These are phyloP conservation scores for Barbus barbus DNA, from an alignment of 2,113 vertebrate genomes.

Conservation along the genomic window DNA sequence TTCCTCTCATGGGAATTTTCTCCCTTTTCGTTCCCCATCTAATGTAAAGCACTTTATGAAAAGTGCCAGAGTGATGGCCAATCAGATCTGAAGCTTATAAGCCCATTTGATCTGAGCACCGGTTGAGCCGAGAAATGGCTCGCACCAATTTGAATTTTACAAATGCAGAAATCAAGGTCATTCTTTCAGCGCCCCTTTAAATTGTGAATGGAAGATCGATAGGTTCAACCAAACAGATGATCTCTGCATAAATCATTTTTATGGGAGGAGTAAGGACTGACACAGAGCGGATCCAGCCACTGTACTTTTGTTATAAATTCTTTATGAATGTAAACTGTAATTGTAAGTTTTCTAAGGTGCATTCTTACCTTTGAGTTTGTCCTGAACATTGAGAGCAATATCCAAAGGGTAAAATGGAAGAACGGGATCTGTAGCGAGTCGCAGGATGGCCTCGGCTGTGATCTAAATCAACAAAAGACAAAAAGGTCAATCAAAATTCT, in stretches of 20 bases:
- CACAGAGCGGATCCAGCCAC: conserved; percentile 46
- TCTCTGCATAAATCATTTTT: conserved; percentile 64
- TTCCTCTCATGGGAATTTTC: conserved; percentile 4
- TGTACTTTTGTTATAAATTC: neutral
- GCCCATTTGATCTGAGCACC: conserved; percentile 31
- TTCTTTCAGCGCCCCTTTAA: conserved; percentile 59
- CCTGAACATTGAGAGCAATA: conserved; percentile 89
- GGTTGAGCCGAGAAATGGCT: conserved; percentile 1
- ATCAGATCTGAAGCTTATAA: conserved; percentile 35
- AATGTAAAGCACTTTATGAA: conserved; percentile 11
- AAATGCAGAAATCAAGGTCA: conserved; percentile 72
- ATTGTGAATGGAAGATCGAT: conserved; percentile 63
- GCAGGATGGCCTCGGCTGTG: conserved; percentile 87
- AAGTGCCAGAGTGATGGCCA: conserved; percentile 33
- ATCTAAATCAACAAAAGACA: conserved; percentile 80
- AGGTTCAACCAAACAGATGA: conserved; percentile 72
- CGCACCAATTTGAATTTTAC: conserved; percentile 51
- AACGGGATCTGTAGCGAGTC: conserved; percentile 85
- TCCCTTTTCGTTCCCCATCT: neutral
- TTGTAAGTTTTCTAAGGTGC: neutral
- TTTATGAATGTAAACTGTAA: no score
- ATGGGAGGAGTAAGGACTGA: conserved; percentile 56
- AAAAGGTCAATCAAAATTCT: no score
- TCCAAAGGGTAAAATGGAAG: conserved; percentile 91
- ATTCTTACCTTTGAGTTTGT: conserved; percentile 89